Percentiles rank a stretch among this genome's conserved stretches.
Evolutionary conservation across 2,797 vertebrate genomes (phyloP).

Genomic region (Ambastaia sidthimunki): DNA sequence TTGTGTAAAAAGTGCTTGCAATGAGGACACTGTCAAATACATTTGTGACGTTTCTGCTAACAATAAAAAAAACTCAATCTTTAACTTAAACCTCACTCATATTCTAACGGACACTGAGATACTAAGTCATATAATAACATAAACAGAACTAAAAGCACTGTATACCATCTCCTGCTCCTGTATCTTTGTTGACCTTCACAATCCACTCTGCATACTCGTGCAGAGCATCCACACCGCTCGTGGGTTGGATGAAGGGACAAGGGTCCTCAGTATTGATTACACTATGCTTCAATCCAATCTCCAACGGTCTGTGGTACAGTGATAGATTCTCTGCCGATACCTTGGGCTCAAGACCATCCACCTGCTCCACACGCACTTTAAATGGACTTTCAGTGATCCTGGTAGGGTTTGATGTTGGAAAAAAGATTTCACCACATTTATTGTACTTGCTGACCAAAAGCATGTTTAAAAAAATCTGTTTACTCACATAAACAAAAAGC

Average conservation of each 20-base stretch:
- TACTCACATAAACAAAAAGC: too few species aligned
- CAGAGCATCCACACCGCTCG: conserved; percentile 83
- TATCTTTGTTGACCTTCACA: conserved; percentile 65
- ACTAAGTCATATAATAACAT: background rate
- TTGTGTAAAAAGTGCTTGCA: too few species aligned
- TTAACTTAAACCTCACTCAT: too few species aligned
- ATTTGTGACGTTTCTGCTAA: too few species aligned
- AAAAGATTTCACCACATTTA: background rate
- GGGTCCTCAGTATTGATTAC: conserved; percentile 75
- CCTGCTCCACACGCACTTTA: conserved; percentile 88
- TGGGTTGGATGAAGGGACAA: conserved; percentile 85
- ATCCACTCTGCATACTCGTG: conserved; percentile 91
- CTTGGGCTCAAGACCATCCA: conserved; percentile 76
- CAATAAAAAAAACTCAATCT: too few species aligned
- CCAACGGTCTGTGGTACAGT: conserved; percentile 83
- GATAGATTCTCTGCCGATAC: conserved; percentile 69
- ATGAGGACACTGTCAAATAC: too few species aligned
- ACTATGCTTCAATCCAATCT: conserved; percentile 91
- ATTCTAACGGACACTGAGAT: background rate
- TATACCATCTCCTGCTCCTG: conserved; percentile 72
- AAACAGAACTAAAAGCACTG: background rate
- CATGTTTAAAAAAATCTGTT: background rate
- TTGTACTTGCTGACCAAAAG: background rate
- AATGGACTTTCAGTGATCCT: conserved; percentile 87
- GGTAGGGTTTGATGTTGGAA: conserved; percentile 3